Percentiles rank a stretch among this genome's conserved stretches.
phyloP scores from a whole-genome alignment of 2,888 invertebrate species.

The Acleris literana region DNA sequence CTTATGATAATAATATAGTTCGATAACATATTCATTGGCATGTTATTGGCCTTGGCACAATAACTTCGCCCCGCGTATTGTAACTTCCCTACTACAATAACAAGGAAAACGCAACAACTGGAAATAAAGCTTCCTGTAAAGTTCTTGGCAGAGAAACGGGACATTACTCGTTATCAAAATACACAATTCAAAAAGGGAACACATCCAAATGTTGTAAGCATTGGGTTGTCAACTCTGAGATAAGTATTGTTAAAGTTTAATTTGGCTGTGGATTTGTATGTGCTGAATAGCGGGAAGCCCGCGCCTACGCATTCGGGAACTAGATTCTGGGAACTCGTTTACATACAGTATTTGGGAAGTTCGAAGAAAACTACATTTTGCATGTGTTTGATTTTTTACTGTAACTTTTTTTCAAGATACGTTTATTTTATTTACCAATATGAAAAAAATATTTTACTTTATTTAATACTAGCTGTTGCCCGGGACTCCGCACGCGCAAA shows the following conservation, averaged over 20 bases:
- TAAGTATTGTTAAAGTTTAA: background rate
- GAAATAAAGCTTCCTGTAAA: slow-evolving; percentile 20
- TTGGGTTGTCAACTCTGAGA: background rate
- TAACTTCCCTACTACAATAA: background rate
- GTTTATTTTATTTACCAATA: too few relatives aligned
- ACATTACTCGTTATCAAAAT: slow-evolving; percentile 13
- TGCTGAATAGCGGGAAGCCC: slow-evolving; percentile 12
- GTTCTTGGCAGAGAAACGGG: slow-evolving; percentile 22
- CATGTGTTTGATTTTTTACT: background rate
- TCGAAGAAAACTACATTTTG: background rate
- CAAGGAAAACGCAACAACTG: slow-evolving; percentile 19
- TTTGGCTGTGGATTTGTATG: too few relatives aligned
- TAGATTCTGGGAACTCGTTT: slow-evolving; percentile 13
- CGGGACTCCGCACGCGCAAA: too few relatives aligned
- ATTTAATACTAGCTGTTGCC: too few relatives aligned
- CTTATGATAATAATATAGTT: too few relatives aligned
- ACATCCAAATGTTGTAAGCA: too few relatives aligned
- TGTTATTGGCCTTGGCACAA: too few relatives aligned
- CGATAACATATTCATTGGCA: too few relatives aligned
- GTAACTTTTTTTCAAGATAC: background rate
- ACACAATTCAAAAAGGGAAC: too few relatives aligned
- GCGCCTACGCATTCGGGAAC: slow-evolving; percentile 26
- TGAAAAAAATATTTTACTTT: too few relatives aligned
- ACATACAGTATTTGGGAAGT: background rate
- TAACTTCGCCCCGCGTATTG: too few relatives aligned